Evolutionary conservation across 2,888 invertebrate species (phyloP).

Genomic region (Rotaria magnacalcarata): DNA sequence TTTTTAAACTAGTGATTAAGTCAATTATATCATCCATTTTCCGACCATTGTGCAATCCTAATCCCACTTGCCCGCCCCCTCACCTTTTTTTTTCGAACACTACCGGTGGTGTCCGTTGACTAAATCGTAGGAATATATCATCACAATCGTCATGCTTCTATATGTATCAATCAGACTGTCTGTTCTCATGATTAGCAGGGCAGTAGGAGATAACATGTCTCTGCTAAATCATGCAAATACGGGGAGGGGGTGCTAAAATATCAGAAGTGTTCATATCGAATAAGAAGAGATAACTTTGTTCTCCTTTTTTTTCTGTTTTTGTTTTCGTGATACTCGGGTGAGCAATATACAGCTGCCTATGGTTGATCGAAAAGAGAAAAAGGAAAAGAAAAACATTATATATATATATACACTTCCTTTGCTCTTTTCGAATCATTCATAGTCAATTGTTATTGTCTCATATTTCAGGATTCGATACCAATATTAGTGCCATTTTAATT

Average conservation of each 20-base stretch:
- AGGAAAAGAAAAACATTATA: neutral
- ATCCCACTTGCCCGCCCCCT: neutral
- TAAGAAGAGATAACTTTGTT: neutral
- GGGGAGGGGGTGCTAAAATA: neutral
- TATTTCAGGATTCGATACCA: neutral
- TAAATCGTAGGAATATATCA: neutral
- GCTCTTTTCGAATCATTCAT: neutral
- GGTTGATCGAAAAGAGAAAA: slow-evolving; percentile 26
- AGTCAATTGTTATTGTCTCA: neutral
- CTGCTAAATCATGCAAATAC: neutral
- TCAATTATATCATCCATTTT: slow-evolving; percentile 6
- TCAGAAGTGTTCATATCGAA: neutral
- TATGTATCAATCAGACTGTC: neutral
- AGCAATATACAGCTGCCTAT: slow-evolving; percentile 26
- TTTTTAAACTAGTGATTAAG: neutral
- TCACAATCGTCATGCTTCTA: neutral
- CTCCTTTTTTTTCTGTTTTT: neutral
- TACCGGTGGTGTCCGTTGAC: slow-evolving; percentile 12
- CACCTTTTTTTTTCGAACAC: neutral
- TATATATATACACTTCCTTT: neutral
- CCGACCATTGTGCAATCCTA: neutral
- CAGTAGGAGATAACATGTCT: neutral
- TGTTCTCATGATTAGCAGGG: neutral
- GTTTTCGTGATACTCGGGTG: slow-evolving; percentile 7
- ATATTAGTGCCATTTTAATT: neutral